A percentile compares a stretch with the other conserved stretches of the same genome.
Conservation (phyloP, 2,888 invertebrate species). For the Leptopilina myrica region DNA sequence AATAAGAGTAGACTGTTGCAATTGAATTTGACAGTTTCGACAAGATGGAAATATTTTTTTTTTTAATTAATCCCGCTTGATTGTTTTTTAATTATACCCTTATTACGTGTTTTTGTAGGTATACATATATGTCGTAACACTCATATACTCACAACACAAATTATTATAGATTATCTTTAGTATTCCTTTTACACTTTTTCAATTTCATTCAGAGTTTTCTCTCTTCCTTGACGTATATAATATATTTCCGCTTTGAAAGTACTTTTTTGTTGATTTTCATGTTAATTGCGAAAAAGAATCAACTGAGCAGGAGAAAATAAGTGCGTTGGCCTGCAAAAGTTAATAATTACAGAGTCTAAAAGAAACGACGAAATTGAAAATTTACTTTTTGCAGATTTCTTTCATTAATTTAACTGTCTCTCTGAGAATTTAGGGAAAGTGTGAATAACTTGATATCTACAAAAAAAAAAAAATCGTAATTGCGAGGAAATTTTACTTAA, state of each 20-base stretch:
- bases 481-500: no score
- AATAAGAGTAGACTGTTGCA: neutral
- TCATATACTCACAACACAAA: conserved; percentile 16
- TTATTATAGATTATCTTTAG: neutral
- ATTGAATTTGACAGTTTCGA: conserved; percentile 5
- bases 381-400: no score
- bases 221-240: neutral
- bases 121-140: conserved; percentile 5
- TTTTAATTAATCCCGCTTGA: conserved; percentile 4
- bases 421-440: no score
- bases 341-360: conserved; percentile 22
- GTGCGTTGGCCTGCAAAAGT: neutral
- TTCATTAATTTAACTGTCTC: no score
- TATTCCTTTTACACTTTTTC: conserved; percentile 3
- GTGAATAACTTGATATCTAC: no score
- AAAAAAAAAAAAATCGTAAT: no score
- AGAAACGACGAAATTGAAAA: neutral
- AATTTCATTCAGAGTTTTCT: neutral
- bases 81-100: conserved; percentile 12
- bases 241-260: conserved; percentile 1
- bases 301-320: conserved; percentile 4
- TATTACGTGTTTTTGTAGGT: neutral
- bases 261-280: conserved; percentile 16
- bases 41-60: neutral
- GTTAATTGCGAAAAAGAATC: conserved; percentile 29